These are phyloP conservation scores for Noctilio leporinus DNA, from an alignment of 2,113 vertebrate genomes.

Conservation along the genomic window DNA sequence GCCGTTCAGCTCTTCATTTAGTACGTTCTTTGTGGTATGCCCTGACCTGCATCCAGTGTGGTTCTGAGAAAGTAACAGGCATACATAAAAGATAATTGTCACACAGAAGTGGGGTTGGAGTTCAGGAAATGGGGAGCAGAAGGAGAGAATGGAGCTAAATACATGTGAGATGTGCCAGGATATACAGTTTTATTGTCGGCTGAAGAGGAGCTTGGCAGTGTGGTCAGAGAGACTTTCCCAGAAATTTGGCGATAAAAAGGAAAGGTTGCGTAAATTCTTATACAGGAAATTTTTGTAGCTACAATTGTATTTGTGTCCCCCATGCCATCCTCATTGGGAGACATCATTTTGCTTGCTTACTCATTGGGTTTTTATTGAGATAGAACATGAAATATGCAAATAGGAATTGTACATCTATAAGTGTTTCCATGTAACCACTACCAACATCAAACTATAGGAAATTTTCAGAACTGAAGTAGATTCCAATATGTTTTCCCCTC, in stretches of 20 bases:
- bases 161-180: neutral
- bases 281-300: neutral
- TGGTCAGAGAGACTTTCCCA: neutral
- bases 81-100: neutral
- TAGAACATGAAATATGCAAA: neutral
- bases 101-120: neutral
- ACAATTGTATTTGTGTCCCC: neutral
- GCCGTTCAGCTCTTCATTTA: neutral
- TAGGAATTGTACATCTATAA: neutral
- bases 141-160: neutral
- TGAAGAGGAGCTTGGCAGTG: neutral
- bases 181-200: neutral
- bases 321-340: neutral
- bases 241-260: neutral
- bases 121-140: neutral
- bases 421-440: neutral
- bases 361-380: neutral
- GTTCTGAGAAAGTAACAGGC: neutral
- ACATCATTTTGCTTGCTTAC: neutral
- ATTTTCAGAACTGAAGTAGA: neutral
- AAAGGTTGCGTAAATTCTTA: neutral
- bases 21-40: neutral
- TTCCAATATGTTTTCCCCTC: neutral
- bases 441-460: neutral
- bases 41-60: neutral